These are phyloP conservation scores for Gryllus bimaculatus DNA, from an alignment of 1,140 invertebrate genomes.

Conservation along the genomic window DNA sequence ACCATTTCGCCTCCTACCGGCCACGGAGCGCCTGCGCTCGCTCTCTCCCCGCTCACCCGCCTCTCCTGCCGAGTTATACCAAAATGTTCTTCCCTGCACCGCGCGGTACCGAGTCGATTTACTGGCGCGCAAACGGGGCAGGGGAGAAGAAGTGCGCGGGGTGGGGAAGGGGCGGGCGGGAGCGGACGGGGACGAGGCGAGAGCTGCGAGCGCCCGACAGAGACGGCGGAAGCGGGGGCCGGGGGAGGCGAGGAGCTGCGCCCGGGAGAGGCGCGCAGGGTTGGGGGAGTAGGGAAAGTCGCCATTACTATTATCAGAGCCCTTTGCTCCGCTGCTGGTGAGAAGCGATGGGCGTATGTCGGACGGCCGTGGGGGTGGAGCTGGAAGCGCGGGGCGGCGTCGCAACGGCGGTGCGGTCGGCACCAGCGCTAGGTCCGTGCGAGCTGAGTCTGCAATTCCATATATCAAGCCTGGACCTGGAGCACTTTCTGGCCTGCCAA, in stretches of 20 bases:
- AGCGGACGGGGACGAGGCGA: not conserved
- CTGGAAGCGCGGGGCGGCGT: not conserved
- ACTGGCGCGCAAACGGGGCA: slow-evolving; percentile 5
- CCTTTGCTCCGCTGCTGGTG: slow-evolving; percentile 10
- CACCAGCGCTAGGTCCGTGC: not conserved
- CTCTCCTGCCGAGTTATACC: not conserved
- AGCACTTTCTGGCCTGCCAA: slow-evolving; percentile 14
- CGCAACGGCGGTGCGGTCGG: slow-evolving; percentile 5
- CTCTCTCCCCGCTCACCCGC: not conserved
- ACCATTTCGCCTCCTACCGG: not conserved
- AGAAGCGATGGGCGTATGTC: not conserved
- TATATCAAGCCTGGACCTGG: slow-evolving; percentile 11
- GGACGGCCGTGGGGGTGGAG: not conserved
- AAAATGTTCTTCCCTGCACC: not conserved
- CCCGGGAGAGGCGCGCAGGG: slow-evolving; percentile 5
- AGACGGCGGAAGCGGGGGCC: not conserved
- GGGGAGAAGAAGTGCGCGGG: not conserved
- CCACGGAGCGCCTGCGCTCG: not conserved
- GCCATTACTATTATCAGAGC: slow-evolving; percentile 16
- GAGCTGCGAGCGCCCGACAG: not conserved
- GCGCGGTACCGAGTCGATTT: slow-evolving; percentile 7
- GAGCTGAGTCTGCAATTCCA: slow-evolving; percentile 15
- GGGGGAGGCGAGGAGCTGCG: slow-evolving; percentile 11
- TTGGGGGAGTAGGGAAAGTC: slow-evolving; percentile 9
- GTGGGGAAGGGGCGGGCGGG: slow-evolving; percentile 8